Conservation (phyloP, 2,888 invertebrate genomes). For the Argyresthia albistria region DNA sequence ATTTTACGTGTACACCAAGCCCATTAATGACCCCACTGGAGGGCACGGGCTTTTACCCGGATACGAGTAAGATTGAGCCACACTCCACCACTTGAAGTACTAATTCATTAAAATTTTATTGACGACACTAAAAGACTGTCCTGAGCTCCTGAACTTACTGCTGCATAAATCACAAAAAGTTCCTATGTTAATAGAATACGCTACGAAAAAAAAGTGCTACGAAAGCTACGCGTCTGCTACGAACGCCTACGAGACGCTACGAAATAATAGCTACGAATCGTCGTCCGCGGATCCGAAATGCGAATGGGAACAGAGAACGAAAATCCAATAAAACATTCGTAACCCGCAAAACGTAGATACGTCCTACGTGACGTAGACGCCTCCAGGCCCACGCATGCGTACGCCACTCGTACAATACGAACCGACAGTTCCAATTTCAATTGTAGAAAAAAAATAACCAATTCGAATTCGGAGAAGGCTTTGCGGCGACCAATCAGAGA, state of each 20-base stretch:
- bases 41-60: no score
- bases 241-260: neutral
- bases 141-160: no score
- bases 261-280: neutral
- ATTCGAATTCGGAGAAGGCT: conserved; percentile 68
- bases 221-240: neutral
- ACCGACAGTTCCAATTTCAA: conserved; percentile 67
- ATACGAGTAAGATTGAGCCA: no score
- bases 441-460: conserved; percentile 71
- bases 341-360: conserved; percentile 58
- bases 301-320: conserved; percentile 58
- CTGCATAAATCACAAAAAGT: no score
- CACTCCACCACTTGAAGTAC: no score
- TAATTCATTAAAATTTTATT: no score
- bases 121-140: no score
- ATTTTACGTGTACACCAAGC: no score
- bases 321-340: conserved; percentile 68
- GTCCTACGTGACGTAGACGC: conserved; percentile 62
- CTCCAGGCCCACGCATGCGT: conserved; percentile 57
- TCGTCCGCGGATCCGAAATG: conserved; percentile 35
- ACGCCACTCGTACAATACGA: conserved; percentile 50
- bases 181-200: no score
- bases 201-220: neutral
- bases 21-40: no score
- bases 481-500: conserved; percentile 64